These are phyloP conservation scores for Cerastis leucographa DNA, from an alignment of 2,888 invertebrate species.

Conservation along the genomic window DNA sequence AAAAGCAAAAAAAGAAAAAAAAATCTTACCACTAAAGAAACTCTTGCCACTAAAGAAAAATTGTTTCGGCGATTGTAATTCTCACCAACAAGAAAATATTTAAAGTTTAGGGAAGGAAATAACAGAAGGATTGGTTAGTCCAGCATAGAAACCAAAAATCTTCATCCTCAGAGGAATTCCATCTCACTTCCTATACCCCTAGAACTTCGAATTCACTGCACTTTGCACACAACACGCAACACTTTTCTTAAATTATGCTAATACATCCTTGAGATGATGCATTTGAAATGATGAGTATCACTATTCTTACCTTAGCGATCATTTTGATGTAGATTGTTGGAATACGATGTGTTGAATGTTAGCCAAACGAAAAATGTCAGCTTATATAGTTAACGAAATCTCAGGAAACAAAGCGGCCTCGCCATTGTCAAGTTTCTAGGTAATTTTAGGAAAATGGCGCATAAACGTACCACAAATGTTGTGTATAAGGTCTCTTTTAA, in stretches of 20 bases:
- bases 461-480: slow-evolving; percentile 73
- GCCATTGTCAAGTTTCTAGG: slow-evolving; percentile 78
- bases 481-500: slow-evolving; percentile 69
- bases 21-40: too few species aligned
- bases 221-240: slow-evolving; percentile 18
- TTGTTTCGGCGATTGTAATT: neutral
- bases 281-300: slow-evolving; percentile 19
- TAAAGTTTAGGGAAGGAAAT: neutral
- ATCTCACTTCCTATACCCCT: slow-evolving; percentile 4
- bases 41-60: neutral
- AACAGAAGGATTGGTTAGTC: neutral
- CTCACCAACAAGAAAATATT: neutral
- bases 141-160: neutral
- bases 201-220: slow-evolving; percentile 26
- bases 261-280: slow-evolving; percentile 20
- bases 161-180: neutral
- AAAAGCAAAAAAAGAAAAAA: neutral
- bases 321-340: slow-evolving; percentile 75
- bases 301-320: slow-evolving; percentile 80
- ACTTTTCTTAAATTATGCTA: slow-evolving; percentile 1
- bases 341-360: slow-evolving; percentile 76
- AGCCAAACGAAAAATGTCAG: slow-evolving; percentile 71
- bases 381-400: slow-evolving; percentile 81
- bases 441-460: slow-evolving; percentile 72
- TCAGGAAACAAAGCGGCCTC: slow-evolving; percentile 79